Evolutionary conservation across 1,140 invertebrate species (phyloP), one percentile per base, ranked within the genome.

Genomic region (Meloidogyne floridensis): DNA sequence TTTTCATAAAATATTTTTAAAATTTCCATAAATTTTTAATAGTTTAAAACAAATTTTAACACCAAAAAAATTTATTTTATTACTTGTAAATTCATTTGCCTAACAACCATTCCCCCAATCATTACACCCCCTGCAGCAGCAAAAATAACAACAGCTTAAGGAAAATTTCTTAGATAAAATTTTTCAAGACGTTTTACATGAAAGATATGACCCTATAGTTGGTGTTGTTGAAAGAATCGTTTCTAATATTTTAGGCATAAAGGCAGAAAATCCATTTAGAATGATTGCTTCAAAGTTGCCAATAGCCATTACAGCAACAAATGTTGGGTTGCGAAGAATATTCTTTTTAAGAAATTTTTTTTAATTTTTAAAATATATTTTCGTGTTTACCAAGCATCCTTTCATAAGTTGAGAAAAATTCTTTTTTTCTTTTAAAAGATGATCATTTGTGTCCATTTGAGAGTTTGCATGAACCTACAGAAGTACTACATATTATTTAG

Each of bases 171-270:
- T n/a, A 5, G 65, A 56, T 32, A 72, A 32, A 32, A 32, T 32
- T 32, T 32, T 32, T 32, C 32, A 32, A 32, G 20, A 32, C 32
- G 32, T 32, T 83, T 84, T 84, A 89, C 87, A 90, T 6, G 89
- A 89, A 18, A 89, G 80, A 78, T 90, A 89, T 0, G 86, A 82
- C 5, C 84, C 89, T 53, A 83, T 81, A 3, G 88, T 86, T 10
- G 88, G 88, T 47, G 86, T 88, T 70, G 87, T 89, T 51, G 82
- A 87, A 32, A 89, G 73, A 15, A 89, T 79, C 3, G 88, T 87
- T 80, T 89, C 89, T 72, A 89, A 77, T 77, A 89, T 89, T 81
- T 89, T 89, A 9, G 88, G 88, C 88, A 89, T 89, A 75, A 89
- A 89, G 1, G 88, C 89, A 70, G 88, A 84, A 73, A 89, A 89